Evolutionary conservation across 2,113 vertebrate species (phyloP), one percentile per base, ranked within the genome.

Genomic region (Sinocyclocheilus anophthalmus): DNA sequence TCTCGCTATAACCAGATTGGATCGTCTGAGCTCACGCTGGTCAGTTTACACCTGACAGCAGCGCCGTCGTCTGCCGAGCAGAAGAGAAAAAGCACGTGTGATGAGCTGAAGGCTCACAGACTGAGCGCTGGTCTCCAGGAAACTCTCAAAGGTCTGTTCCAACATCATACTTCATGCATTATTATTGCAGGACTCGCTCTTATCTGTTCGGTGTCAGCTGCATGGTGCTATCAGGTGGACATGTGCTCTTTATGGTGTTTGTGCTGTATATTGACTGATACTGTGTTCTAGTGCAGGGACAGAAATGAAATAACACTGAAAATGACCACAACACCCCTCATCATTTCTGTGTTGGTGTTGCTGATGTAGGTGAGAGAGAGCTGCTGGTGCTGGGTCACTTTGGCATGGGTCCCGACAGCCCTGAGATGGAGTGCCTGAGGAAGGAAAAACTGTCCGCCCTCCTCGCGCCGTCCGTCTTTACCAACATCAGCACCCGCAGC

Each of bases 401-500:
- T 37, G 96, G 96, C 85, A 94, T 93, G 85, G 89, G 95, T 5
- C 95, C 97, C 0, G 97, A 98, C 81, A 95, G 94, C 90, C 92
- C 92, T 0, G 96, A 97, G 87, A 92, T 95, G 0, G 97, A 99
- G 53, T 22, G 95, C 0, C 91, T 99, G 91, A 95, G 95, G 61
- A 98, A 96, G 87, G 97, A 99, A 87, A 97, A 95, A 63, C 95
- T 99, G 87, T 91, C 94, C 6, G 93, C 94, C 14, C 91, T 99
- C 83, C 76, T 99, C 11, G 94, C 97, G 0, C 93, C 95, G 0
- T 95, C 91, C 67, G 95, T 95, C 76, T 97, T 96, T 93, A 99
- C 98, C 79, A 97, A 99, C 93, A 99, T 99, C 94, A 96, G 97
- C 95, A 99, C 97, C 67, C 96, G 95, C 90, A 95, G 94, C 14